These are phyloP conservation scores for Gymnarchus niloticus DNA, from an alignment of 2,113 vertebrate species.

Conservation along the genomic window DNA sequence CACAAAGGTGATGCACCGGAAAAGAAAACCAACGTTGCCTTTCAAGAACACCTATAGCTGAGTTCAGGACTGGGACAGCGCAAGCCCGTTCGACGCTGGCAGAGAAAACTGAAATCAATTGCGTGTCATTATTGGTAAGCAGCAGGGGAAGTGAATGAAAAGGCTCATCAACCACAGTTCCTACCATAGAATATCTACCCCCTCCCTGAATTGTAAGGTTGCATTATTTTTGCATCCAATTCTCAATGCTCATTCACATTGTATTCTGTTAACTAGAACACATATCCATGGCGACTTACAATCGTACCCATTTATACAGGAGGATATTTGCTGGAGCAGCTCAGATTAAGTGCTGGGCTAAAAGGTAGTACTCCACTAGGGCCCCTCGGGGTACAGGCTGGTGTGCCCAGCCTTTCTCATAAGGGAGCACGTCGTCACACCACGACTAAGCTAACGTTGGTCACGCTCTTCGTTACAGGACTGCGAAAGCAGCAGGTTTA, in stretches of 20 bases:
- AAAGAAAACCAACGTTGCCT: background rate
- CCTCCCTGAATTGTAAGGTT: background rate
- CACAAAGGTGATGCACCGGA: background rate
- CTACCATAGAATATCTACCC: background rate
- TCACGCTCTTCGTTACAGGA: background rate
- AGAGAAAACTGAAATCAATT: background rate
- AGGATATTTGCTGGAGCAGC: background rate
- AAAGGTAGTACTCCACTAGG: background rate
- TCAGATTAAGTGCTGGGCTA: background rate
- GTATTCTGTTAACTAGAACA: background rate
- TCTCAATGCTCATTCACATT: background rate
- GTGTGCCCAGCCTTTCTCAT: background rate
- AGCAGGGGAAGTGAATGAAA: background rate
- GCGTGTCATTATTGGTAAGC: background rate
- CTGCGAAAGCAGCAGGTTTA: background rate
- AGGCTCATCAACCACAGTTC: background rate
- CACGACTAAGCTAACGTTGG: background rate
- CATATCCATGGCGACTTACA: background rate
- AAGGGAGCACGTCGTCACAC: background rate
- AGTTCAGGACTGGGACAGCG: background rate
- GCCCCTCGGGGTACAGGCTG: background rate
- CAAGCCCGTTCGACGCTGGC: background rate
- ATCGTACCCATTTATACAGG: background rate
- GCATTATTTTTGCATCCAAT: background rate
- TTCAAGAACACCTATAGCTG: background rate